Conservation (phyloP, 2,888 invertebrate species). For the Eilema caniola region DNA sequence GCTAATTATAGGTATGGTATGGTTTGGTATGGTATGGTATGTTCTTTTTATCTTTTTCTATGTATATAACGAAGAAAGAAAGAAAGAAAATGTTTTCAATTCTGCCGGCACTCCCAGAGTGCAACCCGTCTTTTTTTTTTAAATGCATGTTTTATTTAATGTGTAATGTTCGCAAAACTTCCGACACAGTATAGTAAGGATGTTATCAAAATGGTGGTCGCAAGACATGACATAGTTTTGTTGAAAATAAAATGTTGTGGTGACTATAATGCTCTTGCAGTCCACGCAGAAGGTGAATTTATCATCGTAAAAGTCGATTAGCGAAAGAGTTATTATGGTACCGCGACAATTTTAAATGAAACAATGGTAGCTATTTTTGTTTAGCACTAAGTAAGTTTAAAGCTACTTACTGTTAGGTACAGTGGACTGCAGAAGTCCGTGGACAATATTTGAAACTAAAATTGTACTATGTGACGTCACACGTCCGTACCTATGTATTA, state of each 20-base stretch:
- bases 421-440: background rate
- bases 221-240: background rate
- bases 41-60: no score
- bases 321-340: constrained; percentile 7
- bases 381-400: background rate
- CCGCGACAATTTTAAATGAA: background rate
- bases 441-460: no score
- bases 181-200: background rate
- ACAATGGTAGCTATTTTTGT: background rate
- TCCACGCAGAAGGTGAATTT: constrained; percentile 2
- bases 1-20: no score
- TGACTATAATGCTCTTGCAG: background rate
- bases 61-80: no score
- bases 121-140: no score
- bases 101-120: no score
- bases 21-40: no score
- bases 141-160: no score
- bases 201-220: background rate
- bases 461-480: no score
- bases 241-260: background rate
- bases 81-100: no score
- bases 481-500: no score
- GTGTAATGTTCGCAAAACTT: no score
- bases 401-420: background rate
- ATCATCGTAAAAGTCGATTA: constrained; percentile 14